Conservation (phyloP, 1,140 invertebrate genomes). For the Aphis gossypii region DNA sequence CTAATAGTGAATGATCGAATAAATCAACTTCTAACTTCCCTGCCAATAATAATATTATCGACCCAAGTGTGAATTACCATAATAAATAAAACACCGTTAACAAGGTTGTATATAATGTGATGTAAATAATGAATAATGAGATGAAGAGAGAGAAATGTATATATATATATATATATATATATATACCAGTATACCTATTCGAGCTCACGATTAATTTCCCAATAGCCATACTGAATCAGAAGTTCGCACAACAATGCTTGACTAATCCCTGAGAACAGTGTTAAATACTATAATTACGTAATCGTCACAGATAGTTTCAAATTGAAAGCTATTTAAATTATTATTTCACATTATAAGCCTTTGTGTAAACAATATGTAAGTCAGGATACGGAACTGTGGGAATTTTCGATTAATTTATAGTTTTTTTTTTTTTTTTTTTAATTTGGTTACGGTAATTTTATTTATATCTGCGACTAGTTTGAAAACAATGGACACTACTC, state of each 20-base stretch:
- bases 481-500: not conserved
- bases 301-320: not conserved
- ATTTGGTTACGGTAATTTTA: not conserved
- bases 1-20: not conserved
- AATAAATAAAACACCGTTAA: constrained; percentile 14
- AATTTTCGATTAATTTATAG: constrained; percentile 22
- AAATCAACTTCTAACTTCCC: not conserved
- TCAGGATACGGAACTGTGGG: not conserved
- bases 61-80: not conserved
- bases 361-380: not conserved
- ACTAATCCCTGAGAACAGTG: not conserved
- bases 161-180: too few species aligned
- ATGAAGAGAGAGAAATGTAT: not conserved
- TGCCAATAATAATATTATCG: not conserved
- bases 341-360: not conserved
- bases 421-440: not conserved
- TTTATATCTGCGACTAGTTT: not conserved
- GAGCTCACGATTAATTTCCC: not conserved
- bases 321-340: not conserved
- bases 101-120: not conserved
- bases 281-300: not conserved
- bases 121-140: constrained; percentile 5
- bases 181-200: not conserved
- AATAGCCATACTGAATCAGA: not conserved
- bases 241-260: not conserved